These are phyloP conservation scores for Myotis daubentonii DNA, from an alignment of 2,797 vertebrate species.

Conservation along the genomic window DNA sequence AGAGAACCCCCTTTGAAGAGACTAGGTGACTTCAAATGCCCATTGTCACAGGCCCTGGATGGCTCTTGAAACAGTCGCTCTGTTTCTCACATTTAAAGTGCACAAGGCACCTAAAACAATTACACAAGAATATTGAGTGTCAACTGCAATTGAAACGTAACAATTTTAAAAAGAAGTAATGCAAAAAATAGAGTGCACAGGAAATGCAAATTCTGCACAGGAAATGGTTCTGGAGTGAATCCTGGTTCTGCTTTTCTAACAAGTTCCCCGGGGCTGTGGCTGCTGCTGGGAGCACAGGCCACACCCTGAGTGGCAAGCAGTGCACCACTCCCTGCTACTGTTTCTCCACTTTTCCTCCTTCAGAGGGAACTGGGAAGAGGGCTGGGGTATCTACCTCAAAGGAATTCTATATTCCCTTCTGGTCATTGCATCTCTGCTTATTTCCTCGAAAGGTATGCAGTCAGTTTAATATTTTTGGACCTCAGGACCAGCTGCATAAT, in stretches of 20 bases:
- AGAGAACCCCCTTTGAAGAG: fast-evolving
- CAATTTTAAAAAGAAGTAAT: neutral
- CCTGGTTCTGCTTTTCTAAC: neutral
- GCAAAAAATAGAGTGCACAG: neutral
- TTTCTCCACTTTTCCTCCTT: neutral
- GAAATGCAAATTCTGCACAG: neutral
- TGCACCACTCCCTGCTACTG: no score
- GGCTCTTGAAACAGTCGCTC: no score
- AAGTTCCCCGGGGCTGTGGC: neutral
- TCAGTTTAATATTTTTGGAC: neutral
- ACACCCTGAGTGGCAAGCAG: neutral
- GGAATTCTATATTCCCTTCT: neutral
- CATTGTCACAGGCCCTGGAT: neutral
- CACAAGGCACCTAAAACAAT: neutral
- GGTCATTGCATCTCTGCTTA: neutral
- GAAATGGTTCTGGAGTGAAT: neutral
- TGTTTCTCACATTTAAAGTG: neutral
- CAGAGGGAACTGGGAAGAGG: fast-evolving
- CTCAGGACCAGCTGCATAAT: neutral
- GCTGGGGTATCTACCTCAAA: neutral
- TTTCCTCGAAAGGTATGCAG: no score
- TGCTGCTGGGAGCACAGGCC: neutral
- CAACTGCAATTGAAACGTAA: neutral
- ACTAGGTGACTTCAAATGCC: neutral
- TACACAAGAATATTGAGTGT: neutral